Percentiles rank a stretch among this genome's conserved stretches.
These are phyloP conservation scores for Micronycteris hirsuta DNA, from an alignment of 2,113 vertebrate species.

Conservation along the genomic window DNA sequence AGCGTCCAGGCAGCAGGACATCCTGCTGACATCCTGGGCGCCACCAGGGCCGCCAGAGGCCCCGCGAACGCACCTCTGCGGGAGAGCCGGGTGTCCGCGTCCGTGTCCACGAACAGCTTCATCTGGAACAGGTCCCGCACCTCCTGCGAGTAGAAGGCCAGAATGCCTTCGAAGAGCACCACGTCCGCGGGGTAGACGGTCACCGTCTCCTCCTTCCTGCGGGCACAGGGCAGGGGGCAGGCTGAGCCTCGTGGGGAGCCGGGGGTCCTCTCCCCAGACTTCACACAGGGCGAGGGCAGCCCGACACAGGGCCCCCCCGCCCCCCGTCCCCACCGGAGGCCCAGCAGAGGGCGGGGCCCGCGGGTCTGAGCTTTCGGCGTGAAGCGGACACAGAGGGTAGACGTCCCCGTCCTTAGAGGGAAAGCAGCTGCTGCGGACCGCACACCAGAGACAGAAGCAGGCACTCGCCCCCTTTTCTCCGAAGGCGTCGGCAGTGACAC, in stretches of 20 bases:
- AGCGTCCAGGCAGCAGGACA: neutral
- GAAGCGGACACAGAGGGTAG: neutral
- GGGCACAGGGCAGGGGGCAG: conserved; percentile 7
- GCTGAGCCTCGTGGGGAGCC: neutral
- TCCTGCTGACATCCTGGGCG: neutral
- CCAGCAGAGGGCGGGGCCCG: fast-evolving
- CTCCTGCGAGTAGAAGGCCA: conserved; percentile 97
- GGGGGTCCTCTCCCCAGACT: neutral
- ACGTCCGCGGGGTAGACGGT: conserved; percentile 96
- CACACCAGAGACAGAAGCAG: neutral
- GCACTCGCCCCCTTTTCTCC: neutral
- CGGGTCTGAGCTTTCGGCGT: neutral
- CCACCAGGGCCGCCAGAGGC: neutral
- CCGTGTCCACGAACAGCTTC: conserved; percentile 98
- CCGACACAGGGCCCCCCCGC: neutral
- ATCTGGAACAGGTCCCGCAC: conserved; percentile 97
- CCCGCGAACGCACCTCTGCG: conserved; percentile 87
- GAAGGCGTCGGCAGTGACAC: neutral
- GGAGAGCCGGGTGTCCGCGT: conserved; percentile 95
- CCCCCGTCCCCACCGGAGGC: neutral
- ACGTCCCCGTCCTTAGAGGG: neutral
- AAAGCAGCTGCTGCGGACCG: neutral
- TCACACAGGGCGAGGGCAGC: fast-evolving
- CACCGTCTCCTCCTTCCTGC: conserved; percentile 94
- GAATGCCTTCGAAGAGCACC: conserved; percentile 96